Base-by-base conservation (phyloP, 2,888 invertebrate genomes). In the Agriopis marginaria region DNA sequence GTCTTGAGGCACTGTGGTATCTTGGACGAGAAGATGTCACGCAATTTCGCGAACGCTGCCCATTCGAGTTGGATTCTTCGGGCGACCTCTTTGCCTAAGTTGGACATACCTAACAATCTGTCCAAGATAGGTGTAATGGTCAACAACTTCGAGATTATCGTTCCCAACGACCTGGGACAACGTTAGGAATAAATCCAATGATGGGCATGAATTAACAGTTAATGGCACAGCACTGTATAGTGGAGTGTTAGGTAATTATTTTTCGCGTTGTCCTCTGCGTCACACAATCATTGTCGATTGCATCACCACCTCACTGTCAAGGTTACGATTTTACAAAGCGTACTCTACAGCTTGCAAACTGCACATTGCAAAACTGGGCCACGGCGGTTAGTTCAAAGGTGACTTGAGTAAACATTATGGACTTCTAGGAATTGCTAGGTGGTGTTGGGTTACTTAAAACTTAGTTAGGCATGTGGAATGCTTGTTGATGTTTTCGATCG, bases 331-430 rank as follows among this genome's bases (percentile, higher is more conserved):
- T 80, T 80, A 80, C 77, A 80, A 82, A 77, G 74, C 77, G 66
- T 72, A 66, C 59, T 71, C 66, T 72, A 71, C 12, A 50, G 32
- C 61, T 63, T 72, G 71, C 74, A 75, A 77, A 76, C 12, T 50
- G 32, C 17, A 76, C 83, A 82, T 87, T 86, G 86, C 87, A 85
- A 87, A 87, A 88, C 80, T 80, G 76, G 79, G 78, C 73, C 78
- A 77, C 7, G 70, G 58, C 80, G 79, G 82, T 47, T 9, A 72
- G 72, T 72, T 75, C 75, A 78, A 82, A 84, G 80, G 71, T 14
- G 17, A 49, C 45, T 32, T 67, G 47, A 65, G 51, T 82, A 82
- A 79, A 82, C 79, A 82, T 76, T 75, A 45, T 14, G 12, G 12
- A 64, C 65, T 85, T 86, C 86, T 80, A 63, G 75, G 85, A 86